These are phyloP conservation scores for Sinonovacula constricta DNA, from an alignment of 1,140 invertebrate genomes.

Conservation along the genomic window DNA sequence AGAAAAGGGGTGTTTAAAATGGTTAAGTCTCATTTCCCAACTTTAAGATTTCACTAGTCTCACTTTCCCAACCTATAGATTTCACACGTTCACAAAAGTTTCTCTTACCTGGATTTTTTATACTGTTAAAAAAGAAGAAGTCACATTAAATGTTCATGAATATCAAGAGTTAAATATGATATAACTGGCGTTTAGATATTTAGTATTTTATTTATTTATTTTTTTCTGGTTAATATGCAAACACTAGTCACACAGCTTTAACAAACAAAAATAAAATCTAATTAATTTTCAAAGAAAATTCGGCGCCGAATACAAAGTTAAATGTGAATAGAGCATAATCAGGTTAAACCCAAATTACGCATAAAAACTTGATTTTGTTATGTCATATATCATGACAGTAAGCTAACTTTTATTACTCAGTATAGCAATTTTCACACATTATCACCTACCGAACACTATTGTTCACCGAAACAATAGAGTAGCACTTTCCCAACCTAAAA, in stretches of 20 bases:
- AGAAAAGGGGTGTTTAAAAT: too few species aligned
- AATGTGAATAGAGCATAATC: neutral
- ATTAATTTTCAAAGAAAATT: neutral
- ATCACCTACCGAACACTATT: too few species aligned
- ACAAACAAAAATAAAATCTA: neutral
- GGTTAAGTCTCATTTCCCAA: too few species aligned
- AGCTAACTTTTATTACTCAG: too few species aligned
- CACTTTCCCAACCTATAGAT: neutral
- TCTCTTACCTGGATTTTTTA: neutral
- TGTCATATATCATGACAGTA: too few species aligned
- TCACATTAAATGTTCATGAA: neutral
- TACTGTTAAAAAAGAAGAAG: neutral
- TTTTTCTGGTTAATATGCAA: neutral
- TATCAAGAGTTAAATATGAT: neutral
- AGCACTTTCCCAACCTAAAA: too few species aligned
- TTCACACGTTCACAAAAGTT: neutral
- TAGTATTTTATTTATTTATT: too few species aligned
- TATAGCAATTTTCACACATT: too few species aligned
- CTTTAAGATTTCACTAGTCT: neutral
- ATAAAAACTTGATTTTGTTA: too few species aligned
- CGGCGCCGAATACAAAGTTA: neutral
- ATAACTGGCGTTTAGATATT: slow-evolving; percentile 1
- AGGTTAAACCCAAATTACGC: neutral
- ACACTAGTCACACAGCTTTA: neutral
- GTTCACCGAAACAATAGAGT: too few species aligned